phyloP scores from a whole-genome alignment of 35 echinoderm and acorn worm species.

The Holothuria glaberrima region DNA sequence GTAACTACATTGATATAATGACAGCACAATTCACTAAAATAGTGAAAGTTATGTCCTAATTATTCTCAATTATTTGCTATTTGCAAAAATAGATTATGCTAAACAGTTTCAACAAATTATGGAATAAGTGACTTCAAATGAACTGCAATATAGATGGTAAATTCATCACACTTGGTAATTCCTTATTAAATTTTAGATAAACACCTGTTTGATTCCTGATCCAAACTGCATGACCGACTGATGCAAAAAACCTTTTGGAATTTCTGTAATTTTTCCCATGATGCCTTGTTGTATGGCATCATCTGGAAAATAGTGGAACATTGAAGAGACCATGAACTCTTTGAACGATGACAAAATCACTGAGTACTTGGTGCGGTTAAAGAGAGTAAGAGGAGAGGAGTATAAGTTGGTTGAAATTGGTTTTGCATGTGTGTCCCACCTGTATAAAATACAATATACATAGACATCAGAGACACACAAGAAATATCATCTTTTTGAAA shows the following conservation, averaged over 20 bases:
- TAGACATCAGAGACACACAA: no score
- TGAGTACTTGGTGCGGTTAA: constrained; percentile 41
- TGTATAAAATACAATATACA: background rate
- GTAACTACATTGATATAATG: no score
- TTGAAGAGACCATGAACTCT: constrained; percentile 62
- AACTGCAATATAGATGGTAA: background rate
- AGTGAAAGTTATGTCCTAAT: no score
- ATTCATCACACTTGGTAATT: background rate
- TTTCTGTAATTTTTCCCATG: constrained; percentile 58
- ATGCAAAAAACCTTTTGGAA: constrained; percentile 54
- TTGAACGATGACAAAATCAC: constrained; percentile 52
- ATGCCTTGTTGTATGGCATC: constrained; percentile 47
- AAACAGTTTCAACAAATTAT: no score
- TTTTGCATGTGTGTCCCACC: constrained; percentile 20
- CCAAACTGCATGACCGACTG: constrained; percentile 56
- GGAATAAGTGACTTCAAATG: background rate
- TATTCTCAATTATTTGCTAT: no score
- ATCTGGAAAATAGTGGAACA: constrained; percentile 9
- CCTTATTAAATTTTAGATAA: background rate
- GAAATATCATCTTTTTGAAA: no score
- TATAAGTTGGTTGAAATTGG: constrained; percentile 25
- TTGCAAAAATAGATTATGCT: no score
- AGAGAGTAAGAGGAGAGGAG: constrained; percentile 47
- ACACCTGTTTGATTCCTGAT: constrained; percentile 52
- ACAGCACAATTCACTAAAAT: no score